phyloP scores from a whole-genome alignment of 1,140 invertebrate species.

The Zaprionus inermis region DNA sequence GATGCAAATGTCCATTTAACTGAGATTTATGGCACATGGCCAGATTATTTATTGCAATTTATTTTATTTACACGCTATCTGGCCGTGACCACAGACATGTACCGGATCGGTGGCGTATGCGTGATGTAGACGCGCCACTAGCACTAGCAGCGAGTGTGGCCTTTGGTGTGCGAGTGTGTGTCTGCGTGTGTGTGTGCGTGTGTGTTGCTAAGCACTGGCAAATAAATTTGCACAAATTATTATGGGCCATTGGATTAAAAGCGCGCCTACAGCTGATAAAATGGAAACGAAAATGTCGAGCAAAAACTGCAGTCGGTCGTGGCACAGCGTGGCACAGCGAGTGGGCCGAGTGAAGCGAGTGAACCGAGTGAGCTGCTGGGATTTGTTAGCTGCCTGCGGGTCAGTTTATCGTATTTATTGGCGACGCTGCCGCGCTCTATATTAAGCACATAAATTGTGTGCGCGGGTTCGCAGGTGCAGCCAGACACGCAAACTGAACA shows the following conservation, averaged over 20 bases:
- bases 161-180: not conserved
- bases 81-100: constrained; percentile 61
- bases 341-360: not conserved
- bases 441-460: constrained; percentile 73
- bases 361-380: not conserved
- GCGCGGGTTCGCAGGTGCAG: constrained; percentile 52
- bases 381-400: constrained; percentile 48
- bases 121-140: constrained; percentile 15
- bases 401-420: constrained; percentile 78
- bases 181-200: not conserved
- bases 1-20: constrained; percentile 83
- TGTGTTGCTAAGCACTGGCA: constrained; percentile 65
- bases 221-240: constrained; percentile 82
- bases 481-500: constrained; percentile 28
- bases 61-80: constrained; percentile 82
- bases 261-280: constrained; percentile 34
- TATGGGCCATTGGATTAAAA: constrained; percentile 75
- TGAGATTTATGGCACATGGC: constrained; percentile 77
- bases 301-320: constrained; percentile 45
- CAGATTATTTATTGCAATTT: constrained; percentile 83
- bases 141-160: constrained; percentile 8
- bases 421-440: constrained; percentile 49
- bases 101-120: constrained; percentile 45
- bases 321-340: no score
- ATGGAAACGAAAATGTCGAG: constrained; percentile 30